Evolutionary conservation across 2,888 invertebrate species (phyloP).

Genomic region (Liposcelis brunnea): DNA sequence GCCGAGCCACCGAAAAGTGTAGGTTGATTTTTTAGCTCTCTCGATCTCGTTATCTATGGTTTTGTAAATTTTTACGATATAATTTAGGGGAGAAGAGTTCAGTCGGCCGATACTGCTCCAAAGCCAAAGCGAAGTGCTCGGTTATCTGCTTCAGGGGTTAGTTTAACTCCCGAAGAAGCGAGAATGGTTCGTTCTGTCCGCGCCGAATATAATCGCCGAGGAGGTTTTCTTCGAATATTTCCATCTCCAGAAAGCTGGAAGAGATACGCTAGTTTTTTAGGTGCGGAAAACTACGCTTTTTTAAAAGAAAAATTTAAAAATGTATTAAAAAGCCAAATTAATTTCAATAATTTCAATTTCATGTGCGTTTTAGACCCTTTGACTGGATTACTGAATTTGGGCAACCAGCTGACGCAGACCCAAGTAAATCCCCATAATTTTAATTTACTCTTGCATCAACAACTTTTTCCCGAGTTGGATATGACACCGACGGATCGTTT

Average conservation of each 20-base stretch:
- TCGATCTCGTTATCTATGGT: not conserved
- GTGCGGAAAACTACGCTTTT: constrained; percentile 23
- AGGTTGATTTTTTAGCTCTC: not conserved
- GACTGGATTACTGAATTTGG: constrained; percentile 49
- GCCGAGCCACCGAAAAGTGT: constrained; percentile 5
- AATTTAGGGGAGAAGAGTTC: constrained; percentile 47
- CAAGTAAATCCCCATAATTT: constrained; percentile 49
- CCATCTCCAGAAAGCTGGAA: constrained; percentile 79
- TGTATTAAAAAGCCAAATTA: not conserved
- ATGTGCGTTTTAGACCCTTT: constrained; percentile 37
- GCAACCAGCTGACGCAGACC: constrained; percentile 38
- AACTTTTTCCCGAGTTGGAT: constrained; percentile 45
- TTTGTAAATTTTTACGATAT: too few species aligned
- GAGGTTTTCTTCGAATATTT: constrained; percentile 81
- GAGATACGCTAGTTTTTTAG: constrained; percentile 60
- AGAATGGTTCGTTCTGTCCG: constrained; percentile 55
- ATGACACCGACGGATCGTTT: constrained; percentile 12
- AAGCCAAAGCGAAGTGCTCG: constrained; percentile 16
- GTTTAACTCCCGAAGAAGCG: constrained; percentile 57
- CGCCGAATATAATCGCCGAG: constrained; percentile 64
- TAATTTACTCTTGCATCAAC: constrained; percentile 57
- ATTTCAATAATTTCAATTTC: constrained; percentile 12
- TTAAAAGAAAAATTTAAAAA: not conserved
- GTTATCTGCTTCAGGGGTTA: constrained; percentile 20
- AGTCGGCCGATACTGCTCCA: constrained; percentile 50